phyloP scores from a whole-genome alignment of 2,113 vertebrate species.

The Ahaetulla prasina region DNA sequence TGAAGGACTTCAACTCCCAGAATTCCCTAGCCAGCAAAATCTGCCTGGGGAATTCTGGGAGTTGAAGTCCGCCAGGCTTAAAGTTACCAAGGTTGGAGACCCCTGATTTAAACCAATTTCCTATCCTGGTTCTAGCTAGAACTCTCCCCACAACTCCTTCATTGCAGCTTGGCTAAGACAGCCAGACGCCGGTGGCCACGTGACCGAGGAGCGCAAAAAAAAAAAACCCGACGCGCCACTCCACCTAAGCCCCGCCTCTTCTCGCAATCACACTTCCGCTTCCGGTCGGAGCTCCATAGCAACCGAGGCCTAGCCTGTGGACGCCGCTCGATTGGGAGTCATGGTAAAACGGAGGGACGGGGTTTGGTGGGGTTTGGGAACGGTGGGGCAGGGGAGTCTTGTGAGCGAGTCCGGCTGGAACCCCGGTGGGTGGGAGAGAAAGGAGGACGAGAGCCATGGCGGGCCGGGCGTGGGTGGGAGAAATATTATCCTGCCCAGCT shows the following conservation, averaged over 20 bases:
- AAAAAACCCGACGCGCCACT: accelerated
- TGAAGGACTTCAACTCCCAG: too few species aligned
- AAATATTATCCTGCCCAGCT: not conserved
- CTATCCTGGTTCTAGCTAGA: not conserved
- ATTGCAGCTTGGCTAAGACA: accelerated
- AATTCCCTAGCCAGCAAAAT: too few species aligned
- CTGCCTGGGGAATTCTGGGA: too few species aligned
- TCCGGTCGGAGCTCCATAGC: not conserved
- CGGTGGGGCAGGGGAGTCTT: not conserved
- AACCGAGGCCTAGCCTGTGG: not conserved
- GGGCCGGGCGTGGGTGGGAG: not conserved
- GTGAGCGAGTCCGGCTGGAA: not conserved
- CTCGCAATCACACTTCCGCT: not conserved
- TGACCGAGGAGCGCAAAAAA: not conserved
- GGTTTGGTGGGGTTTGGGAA: too few species aligned
- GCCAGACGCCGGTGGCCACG: not conserved
- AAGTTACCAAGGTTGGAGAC: too few species aligned
- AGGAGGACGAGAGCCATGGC: not conserved
- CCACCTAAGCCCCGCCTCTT: not conserved
- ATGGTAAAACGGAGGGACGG: not conserved
- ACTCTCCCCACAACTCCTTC: accelerated
- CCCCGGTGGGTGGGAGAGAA: not conserved
- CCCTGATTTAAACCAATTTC: too few species aligned
- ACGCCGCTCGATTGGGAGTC: not conserved
- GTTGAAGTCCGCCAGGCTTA: not conserved